Conservation (phyloP, 1,140 invertebrate species). For the Drosophila sp. region DNA sequence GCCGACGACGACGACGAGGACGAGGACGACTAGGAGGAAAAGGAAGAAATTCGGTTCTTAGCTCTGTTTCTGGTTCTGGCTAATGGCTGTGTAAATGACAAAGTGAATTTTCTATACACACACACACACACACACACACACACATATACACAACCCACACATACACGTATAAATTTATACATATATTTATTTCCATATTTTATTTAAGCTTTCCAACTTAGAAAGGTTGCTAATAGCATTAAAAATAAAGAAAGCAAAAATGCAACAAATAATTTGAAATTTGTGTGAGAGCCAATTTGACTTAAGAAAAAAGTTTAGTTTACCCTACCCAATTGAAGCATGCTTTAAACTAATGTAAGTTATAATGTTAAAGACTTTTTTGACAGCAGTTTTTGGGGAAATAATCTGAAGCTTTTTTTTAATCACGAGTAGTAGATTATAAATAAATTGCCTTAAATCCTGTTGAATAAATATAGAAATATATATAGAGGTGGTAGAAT, state of each 20-base stretch:
- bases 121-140: constrained; percentile 10
- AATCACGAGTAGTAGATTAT: no score
- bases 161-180: not conserved
- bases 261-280: constrained; percentile 16
- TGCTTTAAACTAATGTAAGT: no score
- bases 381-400: no score
- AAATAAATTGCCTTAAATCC: no score
- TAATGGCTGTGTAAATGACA: constrained; percentile 79
- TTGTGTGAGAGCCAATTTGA: no score
- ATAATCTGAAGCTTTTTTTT: no score
- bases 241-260: not conserved
- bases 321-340: no score
- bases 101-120: constrained; percentile 69
- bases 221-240: constrained; percentile 59
- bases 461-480: no score
- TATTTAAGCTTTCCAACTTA: constrained; percentile 29
- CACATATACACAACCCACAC: not conserved
- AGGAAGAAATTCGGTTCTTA: constrained; percentile 53
- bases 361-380: no score
- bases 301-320: no score
- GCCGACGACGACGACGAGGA: constrained; percentile 6
- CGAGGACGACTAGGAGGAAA: constrained; percentile 5
- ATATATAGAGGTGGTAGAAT: no score
- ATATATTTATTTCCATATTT: not conserved
- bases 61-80: constrained; percentile 42